phyloP scores from a whole-genome alignment of 2,113 vertebrate species.

The Rhinopomastus cyanomelas region DNA sequence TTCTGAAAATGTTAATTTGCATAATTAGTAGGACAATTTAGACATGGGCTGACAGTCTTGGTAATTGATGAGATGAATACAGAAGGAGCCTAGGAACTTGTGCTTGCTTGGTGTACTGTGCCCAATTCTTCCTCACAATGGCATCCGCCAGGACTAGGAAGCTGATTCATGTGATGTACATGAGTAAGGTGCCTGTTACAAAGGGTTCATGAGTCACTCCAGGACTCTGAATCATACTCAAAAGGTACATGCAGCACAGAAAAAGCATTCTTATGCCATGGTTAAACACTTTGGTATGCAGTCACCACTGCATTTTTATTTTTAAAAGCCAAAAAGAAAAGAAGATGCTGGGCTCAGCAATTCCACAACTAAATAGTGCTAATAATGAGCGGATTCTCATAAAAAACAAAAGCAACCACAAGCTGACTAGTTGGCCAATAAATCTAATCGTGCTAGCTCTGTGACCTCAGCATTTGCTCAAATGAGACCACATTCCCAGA shows the following conservation, averaged over 20 bases:
- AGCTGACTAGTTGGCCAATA: background rate
- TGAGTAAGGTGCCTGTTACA: constrained; percentile 56
- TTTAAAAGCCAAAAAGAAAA: background rate
- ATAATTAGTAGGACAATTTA: background rate
- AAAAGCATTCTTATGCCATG: constrained; percentile 35
- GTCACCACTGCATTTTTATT: background rate
- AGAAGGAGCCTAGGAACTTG: background rate
- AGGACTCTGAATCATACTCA: constrained; percentile 35
- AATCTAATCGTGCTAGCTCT: background rate
- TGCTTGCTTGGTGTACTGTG: background rate
- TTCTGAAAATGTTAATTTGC: background rate
- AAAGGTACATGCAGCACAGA: constrained; percentile 62
- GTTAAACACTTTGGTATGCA: constrained; percentile 31
- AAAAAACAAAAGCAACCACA: background rate
- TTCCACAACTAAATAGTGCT: background rate
- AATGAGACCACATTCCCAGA: background rate
- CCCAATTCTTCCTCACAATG: background rate
- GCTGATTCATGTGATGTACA: constrained; percentile 17
- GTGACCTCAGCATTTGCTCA: background rate
- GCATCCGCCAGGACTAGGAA: background rate
- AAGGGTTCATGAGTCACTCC: constrained; percentile 65
- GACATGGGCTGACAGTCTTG: background rate
- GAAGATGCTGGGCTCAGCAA: background rate
- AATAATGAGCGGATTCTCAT: background rate
- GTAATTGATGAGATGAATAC: background rate